These are phyloP conservation scores for Drosophila kurseongensis DNA, from an alignment of 1,140 invertebrate genomes.

Conservation along the genomic window DNA sequence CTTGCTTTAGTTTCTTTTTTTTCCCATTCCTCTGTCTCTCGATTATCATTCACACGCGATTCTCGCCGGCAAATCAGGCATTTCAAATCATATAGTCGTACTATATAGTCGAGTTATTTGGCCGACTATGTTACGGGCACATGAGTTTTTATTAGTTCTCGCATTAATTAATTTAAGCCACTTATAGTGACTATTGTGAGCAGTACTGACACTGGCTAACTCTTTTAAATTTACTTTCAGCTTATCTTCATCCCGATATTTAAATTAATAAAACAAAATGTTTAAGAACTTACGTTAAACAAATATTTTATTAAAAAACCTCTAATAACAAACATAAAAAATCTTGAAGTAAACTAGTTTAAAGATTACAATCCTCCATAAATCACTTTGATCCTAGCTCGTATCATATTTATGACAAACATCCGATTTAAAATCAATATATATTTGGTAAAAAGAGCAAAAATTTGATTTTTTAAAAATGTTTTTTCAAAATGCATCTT, in stretches of 20 bases:
- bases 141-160: background rate
- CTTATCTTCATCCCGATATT: no score
- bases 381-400: slow-evolving; percentile 5
- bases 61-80: background rate
- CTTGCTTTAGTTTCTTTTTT: slow-evolving; percentile 56
- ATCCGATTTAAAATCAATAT: no score
- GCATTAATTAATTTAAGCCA: background rate
- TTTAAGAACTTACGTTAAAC: no score
- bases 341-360: no score
- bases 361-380: no score
- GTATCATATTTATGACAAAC: background rate
- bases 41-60: slow-evolving; percentile 13
- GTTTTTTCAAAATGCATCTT: background rate
- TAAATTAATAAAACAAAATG: no score
- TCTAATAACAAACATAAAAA: no score
- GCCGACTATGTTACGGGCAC: background rate
- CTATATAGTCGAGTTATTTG: background rate
- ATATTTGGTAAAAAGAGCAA: no score
- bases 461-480: no score
- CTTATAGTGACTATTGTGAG: background rate
- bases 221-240: no score
- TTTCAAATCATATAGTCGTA: background rate
- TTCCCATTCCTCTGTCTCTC: slow-evolving; percentile 21
- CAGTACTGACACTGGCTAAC: no score
- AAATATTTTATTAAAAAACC: no score